Conservation (phyloP, 2,113 vertebrate species). For the Nerophis ophidion region DNA sequence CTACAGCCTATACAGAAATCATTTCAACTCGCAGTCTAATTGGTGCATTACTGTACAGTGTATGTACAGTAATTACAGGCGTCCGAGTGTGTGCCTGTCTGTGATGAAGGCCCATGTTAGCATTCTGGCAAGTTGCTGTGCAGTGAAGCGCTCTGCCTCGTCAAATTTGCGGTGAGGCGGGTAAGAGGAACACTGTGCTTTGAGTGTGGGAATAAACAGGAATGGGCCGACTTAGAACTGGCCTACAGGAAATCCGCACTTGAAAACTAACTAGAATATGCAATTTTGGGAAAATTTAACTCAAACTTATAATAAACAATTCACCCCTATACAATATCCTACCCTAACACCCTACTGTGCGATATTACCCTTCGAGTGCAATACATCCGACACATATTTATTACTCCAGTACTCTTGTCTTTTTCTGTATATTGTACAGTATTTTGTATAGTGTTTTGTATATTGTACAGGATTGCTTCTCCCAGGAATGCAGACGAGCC, state of each 20-base stretch:
- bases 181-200: conserved; percentile 31
- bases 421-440: too few relatives aligned
- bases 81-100: conserved; percentile 8
- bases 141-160: conserved; percentile 35
- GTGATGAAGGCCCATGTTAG: conserved; percentile 24
- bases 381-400: too few relatives aligned
- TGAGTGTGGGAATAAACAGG: conserved; percentile 30
- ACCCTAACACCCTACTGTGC: too few relatives aligned
- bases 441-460: too few relatives aligned
- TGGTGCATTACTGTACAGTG: neutral
- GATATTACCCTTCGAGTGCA: too few relatives aligned
- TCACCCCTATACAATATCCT: too few relatives aligned
- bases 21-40: neutral
- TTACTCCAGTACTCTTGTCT: too few relatives aligned
- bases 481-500: too few relatives aligned
- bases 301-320: too few relatives aligned
- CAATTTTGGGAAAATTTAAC: too few relatives aligned
- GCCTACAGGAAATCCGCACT: conserved; percentile 12
- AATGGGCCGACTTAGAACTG: conserved; percentile 8
- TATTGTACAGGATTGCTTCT: too few relatives aligned
- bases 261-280: conserved; percentile 6
- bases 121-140: conserved; percentile 34
- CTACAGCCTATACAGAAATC: conserved; percentile 7
- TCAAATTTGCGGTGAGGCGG: conserved; percentile 49
- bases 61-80: conserved; percentile 7